Evolutionary conservation across 1,140 invertebrate species (phyloP).

Genomic region (Medauroidea extradentata): DNA sequence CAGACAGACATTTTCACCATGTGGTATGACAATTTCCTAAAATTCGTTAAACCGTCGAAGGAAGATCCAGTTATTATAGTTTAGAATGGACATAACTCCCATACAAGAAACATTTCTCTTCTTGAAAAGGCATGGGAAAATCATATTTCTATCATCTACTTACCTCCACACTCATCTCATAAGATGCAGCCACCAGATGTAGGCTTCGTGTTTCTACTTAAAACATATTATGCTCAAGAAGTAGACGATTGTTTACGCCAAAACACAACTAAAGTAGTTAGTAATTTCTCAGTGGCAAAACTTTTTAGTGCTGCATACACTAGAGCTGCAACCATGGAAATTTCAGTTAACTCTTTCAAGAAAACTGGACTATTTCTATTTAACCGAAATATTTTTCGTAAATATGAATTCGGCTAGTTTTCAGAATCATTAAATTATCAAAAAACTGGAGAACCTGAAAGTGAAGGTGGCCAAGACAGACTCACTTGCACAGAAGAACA

Average conservation of each 20-base stretch:
- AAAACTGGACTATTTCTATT: background rate
- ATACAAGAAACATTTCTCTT: conserved; percentile 2
- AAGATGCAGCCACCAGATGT: conserved; percentile 41
- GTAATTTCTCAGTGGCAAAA: background rate
- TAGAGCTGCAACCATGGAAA: background rate
- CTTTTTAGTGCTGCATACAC: background rate
- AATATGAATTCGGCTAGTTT: background rate
- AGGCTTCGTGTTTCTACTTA: conserved; percentile 37
- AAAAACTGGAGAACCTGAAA: no score
- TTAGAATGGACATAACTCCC: background rate
- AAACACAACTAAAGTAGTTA: background rate
- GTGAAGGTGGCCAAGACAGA: no score
- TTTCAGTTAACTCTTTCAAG: background rate
- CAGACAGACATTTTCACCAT: conserved; percentile 29
- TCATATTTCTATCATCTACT: conserved; percentile 23
- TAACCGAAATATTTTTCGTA: background rate
- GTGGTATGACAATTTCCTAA: conserved; percentile 39
- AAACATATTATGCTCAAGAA: conserved; percentile 33
- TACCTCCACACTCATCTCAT: conserved; percentile 38
- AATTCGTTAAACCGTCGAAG: conserved; percentile 14
- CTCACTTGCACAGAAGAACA: no score
- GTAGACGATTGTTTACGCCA: conserved; percentile 9
- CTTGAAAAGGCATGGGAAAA: conserved; percentile 25
- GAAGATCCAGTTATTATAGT: conserved; percentile 24
- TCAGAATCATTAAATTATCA: no score